phyloP scores from a whole-genome alignment of 2,797 vertebrate species.

The Trachops cirrhosus region DNA sequence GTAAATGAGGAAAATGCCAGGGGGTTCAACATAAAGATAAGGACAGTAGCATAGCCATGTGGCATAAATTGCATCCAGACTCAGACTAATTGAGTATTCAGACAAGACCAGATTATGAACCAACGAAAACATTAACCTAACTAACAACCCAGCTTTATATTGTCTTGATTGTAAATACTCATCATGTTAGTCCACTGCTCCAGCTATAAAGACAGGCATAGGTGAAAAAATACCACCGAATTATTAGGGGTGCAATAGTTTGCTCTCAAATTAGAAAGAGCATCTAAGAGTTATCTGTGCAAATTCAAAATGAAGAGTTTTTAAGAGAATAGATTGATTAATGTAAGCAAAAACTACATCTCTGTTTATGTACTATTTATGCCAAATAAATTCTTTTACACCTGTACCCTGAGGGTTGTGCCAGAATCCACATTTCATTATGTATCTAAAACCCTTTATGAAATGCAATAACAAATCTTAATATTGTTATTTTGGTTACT shows the following conservation, averaged over 20 bases:
- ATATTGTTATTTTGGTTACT: neutral
- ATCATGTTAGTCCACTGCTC: neutral
- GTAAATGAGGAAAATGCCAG: neutral
- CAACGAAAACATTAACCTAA: neutral
- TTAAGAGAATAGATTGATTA: neutral
- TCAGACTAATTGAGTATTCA: neutral
- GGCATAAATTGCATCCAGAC: neutral
- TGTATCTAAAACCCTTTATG: neutral
- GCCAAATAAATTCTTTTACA: neutral
- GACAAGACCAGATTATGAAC: neutral
- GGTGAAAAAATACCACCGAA: neutral
- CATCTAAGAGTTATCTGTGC: neutral
- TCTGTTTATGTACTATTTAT: neutral
- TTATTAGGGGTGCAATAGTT: neutral
- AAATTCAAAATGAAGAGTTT: neutral
- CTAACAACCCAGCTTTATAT: neutral
- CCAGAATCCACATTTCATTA: neutral
- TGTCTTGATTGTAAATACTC: conserved; percentile 14
- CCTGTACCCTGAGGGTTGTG: neutral
- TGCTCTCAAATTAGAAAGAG: neutral
- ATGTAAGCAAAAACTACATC: neutral
- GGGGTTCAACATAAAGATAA: neutral
- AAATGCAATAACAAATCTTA: neutral
- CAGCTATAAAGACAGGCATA: neutral
- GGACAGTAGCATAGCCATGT: neutral